Conservation (phyloP, 2,888 invertebrate species). For the Linyphia triangularis region DNA sequence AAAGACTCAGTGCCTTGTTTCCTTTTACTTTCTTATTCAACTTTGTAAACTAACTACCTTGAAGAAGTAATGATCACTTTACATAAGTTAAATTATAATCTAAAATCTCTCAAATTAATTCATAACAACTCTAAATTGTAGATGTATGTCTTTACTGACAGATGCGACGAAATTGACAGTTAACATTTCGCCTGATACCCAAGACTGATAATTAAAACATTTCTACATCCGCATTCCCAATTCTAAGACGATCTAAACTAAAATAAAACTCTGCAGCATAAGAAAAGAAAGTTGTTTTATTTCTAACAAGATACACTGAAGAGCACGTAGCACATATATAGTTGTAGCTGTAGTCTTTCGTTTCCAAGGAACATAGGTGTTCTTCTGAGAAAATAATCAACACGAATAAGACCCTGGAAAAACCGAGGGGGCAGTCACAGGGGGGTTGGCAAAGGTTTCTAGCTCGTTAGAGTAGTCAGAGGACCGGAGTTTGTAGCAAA, state of each 20-base stretch:
- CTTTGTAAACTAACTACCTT: too few species aligned
- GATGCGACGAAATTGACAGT: too few species aligned
- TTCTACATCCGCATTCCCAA: background rate
- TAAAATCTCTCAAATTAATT: too few species aligned
- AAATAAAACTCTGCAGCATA: background rate
- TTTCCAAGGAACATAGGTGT: background rate
- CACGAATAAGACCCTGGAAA: conserved; percentile 10
- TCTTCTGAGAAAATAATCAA: conserved; percentile 31
- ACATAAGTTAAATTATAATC: too few species aligned
- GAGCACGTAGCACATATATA: conserved; percentile 11
- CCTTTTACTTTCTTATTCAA: too few species aligned
- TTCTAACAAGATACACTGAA: background rate
- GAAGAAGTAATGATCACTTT: too few species aligned
- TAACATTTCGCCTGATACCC: too few species aligned
- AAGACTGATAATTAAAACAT: background rate
- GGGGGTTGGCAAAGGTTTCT: conserved; percentile 5
- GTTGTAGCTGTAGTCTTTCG: background rate
- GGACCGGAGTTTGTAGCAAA: conserved; percentile 32
- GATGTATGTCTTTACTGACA: too few species aligned
- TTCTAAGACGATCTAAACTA: conserved; percentile 1
- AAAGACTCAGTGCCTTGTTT: too few species aligned
- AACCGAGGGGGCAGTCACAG: background rate
- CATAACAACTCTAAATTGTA: too few species aligned
- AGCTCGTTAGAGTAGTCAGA: conserved; percentile 31
- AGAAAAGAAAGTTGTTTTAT: conserved; percentile 17